phyloP scores from a whole-genome alignment of 2,113 vertebrate genomes.

The Irena cyanogastra region DNA sequence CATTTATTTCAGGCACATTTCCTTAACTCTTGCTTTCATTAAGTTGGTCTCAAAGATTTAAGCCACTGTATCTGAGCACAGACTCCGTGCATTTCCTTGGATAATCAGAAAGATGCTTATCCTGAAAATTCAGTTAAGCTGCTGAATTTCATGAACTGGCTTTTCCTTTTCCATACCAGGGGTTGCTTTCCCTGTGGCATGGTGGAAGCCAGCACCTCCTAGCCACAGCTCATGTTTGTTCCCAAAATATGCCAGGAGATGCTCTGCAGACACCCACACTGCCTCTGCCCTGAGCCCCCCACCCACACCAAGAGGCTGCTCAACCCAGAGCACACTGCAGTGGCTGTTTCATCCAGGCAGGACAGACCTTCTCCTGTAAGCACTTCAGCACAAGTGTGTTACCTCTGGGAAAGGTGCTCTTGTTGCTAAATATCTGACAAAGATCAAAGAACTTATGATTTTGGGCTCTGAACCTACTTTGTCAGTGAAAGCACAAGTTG shows the following conservation, averaged over 20 bases:
- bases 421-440: background rate
- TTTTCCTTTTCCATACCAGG: background rate
- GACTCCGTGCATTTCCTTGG: background rate
- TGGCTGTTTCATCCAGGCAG: background rate
- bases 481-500: background rate
- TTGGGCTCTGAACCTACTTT: background rate
- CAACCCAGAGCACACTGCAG: accelerated
- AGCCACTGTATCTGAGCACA: background rate
- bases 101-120: background rate
- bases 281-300: background rate
- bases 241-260: accelerated
- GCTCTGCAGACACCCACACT: accelerated
- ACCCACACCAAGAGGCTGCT: background rate
- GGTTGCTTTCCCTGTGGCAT: accelerated
- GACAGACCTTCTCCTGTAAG: background rate
- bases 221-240: background rate
- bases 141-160: background rate
- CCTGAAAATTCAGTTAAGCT: background rate
- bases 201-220: background rate
- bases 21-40: background rate
- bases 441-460: background rate
- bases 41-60: background rate
- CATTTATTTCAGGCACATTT: conserved; percentile 7
- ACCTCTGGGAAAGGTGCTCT: background rate
- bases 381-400: background rate